phyloP scores from a whole-genome alignment of 2,888 invertebrate genomes.

The Actias luna region DNA sequence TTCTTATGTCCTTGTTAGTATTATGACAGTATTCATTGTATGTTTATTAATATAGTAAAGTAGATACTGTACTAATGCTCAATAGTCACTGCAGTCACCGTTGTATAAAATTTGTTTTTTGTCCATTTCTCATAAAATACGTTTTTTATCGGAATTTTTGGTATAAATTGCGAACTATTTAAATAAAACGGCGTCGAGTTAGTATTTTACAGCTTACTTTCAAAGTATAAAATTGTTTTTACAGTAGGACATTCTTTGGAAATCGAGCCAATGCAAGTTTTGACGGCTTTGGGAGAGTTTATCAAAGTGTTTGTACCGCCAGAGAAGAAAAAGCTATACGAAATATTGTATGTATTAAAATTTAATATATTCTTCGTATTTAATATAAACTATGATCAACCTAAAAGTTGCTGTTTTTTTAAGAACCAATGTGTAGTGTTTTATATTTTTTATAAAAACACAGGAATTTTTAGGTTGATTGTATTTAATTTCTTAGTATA shows the following conservation, averaged over 20 bases:
- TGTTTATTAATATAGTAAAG: too few relatives aligned
- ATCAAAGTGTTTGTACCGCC: conserved; percentile 71
- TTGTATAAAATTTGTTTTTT: too few relatives aligned
- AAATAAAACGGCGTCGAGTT: neutral
- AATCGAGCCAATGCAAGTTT: conserved; percentile 85
- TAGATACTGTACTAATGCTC: too few relatives aligned
- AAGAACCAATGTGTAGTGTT: too few relatives aligned
- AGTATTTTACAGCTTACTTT: neutral
- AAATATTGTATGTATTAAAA: conserved; percentile 68
- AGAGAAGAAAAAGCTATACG: conserved; percentile 63
- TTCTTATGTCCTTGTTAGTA: conserved; percentile 62
- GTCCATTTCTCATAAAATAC: too few relatives aligned
- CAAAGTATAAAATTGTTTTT: conserved; percentile 25
- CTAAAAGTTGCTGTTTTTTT: too few relatives aligned
- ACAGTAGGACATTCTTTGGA: conserved; percentile 83
- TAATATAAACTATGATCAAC: too few relatives aligned
- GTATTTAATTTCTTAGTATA: too few relatives aligned
- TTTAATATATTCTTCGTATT: too few relatives aligned
- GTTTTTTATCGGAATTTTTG: neutral
- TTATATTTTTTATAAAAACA: too few relatives aligned
- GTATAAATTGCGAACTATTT: neutral
- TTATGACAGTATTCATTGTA: neutral
- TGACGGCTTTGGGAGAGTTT: conserved; percentile 85
- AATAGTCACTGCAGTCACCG: too few relatives aligned
- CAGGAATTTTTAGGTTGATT: too few relatives aligned